phyloP scores from a whole-genome alignment of 2,888 invertebrate species.

The Liodrosophila aerea region DNA sequence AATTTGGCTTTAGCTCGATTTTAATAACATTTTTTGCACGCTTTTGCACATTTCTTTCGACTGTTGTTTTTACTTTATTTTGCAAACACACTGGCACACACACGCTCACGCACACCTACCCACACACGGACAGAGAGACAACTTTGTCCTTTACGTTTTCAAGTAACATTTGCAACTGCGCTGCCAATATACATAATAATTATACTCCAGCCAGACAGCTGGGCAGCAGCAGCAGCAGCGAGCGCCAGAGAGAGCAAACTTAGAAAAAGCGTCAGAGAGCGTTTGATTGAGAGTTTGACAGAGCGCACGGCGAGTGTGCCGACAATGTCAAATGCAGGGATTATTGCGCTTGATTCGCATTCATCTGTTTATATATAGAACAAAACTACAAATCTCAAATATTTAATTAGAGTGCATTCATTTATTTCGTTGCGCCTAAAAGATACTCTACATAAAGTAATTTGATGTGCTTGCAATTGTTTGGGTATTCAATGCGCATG shows the following conservation, averaged over 20 bases:
- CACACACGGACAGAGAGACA: slow-evolving; percentile 5
- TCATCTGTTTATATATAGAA: no score
- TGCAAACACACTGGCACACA: slow-evolving; percentile 44
- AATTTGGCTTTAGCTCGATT: slow-evolving; percentile 13
- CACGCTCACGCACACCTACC: slow-evolving; percentile 18
- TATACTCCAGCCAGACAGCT: slow-evolving; percentile 54
- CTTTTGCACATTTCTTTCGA: slow-evolving; percentile 32
- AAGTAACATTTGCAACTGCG: slow-evolving; percentile 74
- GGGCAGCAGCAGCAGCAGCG: slow-evolving; percentile 40
- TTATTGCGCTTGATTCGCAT: neutral
- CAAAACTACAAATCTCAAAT: no score
- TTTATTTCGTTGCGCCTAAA: slow-evolving; percentile 50
- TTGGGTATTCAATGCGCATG: slow-evolving; percentile 27
- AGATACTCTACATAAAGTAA: slow-evolving; percentile 27
- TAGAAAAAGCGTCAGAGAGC: slow-evolving; percentile 13
- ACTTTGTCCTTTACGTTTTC: slow-evolving; percentile 65
- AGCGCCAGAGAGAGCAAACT: slow-evolving; percentile 4
- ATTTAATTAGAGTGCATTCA: no score
- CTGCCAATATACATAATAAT: slow-evolving; percentile 62
- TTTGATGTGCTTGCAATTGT: slow-evolving; percentile 23
- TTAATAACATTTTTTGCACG: slow-evolving; percentile 30
- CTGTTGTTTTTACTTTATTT: slow-evolving; percentile 39
- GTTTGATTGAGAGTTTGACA: slow-evolving; percentile 5
- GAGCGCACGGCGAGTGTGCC: neutral
- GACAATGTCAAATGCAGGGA: neutral